These are phyloP conservation scores for Bergia sp. DNA, from an alignment of 92 coral and sea anemone genomes.

Conservation along the genomic window DNA sequence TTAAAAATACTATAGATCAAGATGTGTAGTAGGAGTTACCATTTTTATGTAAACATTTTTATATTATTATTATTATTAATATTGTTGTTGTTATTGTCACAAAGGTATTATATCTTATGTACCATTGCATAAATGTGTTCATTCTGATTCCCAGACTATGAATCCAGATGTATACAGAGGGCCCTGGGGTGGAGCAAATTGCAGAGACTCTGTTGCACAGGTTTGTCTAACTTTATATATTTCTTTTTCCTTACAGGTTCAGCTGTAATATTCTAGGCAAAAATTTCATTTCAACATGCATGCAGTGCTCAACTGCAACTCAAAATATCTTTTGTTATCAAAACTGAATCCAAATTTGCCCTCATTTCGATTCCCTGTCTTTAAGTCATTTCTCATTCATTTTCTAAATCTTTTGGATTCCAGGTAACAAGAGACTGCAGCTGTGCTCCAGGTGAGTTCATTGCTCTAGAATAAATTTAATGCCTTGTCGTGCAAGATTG, in stretches of 20 bases:
- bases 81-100: too few species aligned
- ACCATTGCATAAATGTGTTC: not conserved
- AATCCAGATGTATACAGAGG: slow-evolving; percentile 97
- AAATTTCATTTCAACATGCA: not conserved
- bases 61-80: too few species aligned
- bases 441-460: slow-evolving; percentile 80
- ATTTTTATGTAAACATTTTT: too few species aligned
- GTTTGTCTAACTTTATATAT: slow-evolving; percentile 32
- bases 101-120: too few species aligned
- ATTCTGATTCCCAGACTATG: slow-evolving; percentile 64
- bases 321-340: not conserved
- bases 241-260: not conserved
- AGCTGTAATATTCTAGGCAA: not conserved
- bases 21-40: too few species aligned
- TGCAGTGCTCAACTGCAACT: not conserved
- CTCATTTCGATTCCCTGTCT: not conserved
- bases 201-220: slow-evolving; percentile 96
- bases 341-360: not conserved
- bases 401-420: not conserved
- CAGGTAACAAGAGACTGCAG: slow-evolving; percentile 81
- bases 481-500: not conserved
- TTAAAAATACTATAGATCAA: too few species aligned
- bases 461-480: not conserved
- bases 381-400: not conserved
- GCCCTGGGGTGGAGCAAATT: slow-evolving; percentile 96